Conservation (phyloP, 2,797 vertebrate genomes). For the Orientallactaga sibirica region DNA sequence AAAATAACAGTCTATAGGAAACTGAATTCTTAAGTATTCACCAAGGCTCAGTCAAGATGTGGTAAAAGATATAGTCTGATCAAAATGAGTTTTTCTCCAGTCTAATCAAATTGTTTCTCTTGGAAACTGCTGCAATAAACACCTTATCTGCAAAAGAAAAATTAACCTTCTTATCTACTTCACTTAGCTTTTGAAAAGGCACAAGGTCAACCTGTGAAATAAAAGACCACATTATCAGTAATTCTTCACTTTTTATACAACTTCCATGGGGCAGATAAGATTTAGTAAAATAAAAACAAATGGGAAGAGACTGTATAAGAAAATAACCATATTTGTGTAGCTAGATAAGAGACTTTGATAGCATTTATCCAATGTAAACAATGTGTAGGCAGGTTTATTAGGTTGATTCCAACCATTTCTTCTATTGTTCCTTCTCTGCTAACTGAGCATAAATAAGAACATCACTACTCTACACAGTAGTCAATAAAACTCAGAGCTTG, state of each 20-base stretch:
- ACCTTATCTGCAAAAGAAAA: conserved; percentile 66
- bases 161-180: conserved; percentile 44
- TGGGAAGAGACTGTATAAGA: neutral
- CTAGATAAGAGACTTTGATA: neutral
- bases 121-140: conserved; percentile 43
- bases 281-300: conserved; percentile 2
- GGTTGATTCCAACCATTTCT: neutral
- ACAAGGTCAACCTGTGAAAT: conserved; percentile 4
- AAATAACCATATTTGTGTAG: neutral
- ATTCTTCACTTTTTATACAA: conserved; percentile 11
- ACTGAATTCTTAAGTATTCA: conserved; percentile 42
- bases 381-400: neutral
- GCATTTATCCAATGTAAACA: neutral
- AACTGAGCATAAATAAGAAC: neutral
- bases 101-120: conserved; percentile 54
- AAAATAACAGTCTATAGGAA: conserved; percentile 46
- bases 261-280: neutral
- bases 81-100: conserved; percentile 27
- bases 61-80: conserved; percentile 62
- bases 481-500: neutral
- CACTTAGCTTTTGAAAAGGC: conserved; percentile 34
- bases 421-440: neutral
- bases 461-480: neutral
- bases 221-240: neutral
- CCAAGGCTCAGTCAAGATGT: neutral